Base-by-base conservation (phyloP, 2,888 invertebrate genomes). In the Tenodera sinensis region DNA sequence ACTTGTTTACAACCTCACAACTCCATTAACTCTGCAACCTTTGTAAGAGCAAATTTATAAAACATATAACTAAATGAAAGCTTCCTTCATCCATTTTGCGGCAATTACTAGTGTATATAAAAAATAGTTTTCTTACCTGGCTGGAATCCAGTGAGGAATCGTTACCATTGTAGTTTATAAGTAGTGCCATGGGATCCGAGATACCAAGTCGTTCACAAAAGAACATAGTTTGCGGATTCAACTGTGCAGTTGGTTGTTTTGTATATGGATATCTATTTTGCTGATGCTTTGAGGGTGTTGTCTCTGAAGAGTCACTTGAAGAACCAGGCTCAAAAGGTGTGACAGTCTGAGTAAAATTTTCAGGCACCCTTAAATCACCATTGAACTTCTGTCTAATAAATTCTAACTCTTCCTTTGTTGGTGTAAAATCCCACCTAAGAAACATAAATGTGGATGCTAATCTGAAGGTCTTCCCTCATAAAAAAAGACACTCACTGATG, bases 281-380 rank as follows among this genome's bases (percentile, higher is more conserved):
- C 93, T 93, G 25, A 93, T 94, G 87, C 95, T 94, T 83, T 92
- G 91, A 28, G 91, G 91, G 3, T 85, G 54, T 71, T 71, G 54
- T 20, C 8, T 89, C 89, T 89, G 91, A 81, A 90, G 90, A 20
- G 90, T 90, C 20, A 87, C 90, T 30, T 14, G 93, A 92, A 87
- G 92, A 93, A 82, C 94, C 93, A 6, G 94, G 93, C 90, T 94
- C 93, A 91, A 95, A 96, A 0, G 95, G 93, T 83, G 96, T 95
- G 2, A 96, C 97, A 20, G 98, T 98, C 91, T 94, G 95, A 28
- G 94, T 94, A 94, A 99, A 99, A 93, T 96, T 97, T 0, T 95
- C 93, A 0, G 97, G 97, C 89, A 99, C 95, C 85, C 92, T 93
- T 87, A 98, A 93, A 91, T 96, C 94, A 88, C 94, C 94, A 82